phyloP scores from a whole-genome alignment of 1,140 invertebrate genomes.

The Dendrolimus punctatus region DNA sequence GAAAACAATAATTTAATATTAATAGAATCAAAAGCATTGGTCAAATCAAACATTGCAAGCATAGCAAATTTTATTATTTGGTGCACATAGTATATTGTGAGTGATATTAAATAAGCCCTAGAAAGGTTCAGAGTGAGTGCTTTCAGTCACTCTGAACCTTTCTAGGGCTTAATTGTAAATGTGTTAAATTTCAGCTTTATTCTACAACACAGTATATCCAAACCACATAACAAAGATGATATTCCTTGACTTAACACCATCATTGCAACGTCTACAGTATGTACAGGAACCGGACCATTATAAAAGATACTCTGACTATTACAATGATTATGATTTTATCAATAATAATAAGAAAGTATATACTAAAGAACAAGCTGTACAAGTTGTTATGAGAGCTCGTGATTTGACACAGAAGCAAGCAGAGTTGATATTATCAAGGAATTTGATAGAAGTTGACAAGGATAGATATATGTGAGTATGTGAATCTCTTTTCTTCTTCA shows the following conservation, averaged over 20 bases:
- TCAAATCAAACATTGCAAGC: too few species aligned
- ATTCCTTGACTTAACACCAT: conserved; percentile 27
- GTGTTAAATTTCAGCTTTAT: conserved; percentile 24
- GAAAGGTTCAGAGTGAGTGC: too few species aligned
- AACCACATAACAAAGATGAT: conserved; percentile 31
- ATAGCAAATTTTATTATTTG: too few species aligned
- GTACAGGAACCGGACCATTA: conserved; percentile 20
- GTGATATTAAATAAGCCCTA: too few species aligned
- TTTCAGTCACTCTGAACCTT: too few species aligned
- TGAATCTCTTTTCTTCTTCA: too few species aligned
- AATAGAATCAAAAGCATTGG: too few species aligned
- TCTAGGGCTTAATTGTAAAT: too few species aligned
- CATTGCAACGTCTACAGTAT: conserved; percentile 23
- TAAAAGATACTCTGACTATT: conserved; percentile 25
- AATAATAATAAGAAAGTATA: conserved; percentile 13
- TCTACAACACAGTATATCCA: conserved; percentile 39
- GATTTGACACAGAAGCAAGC: conserved; percentile 12
- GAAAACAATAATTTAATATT: too few species aligned
- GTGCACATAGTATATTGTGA: too few species aligned
- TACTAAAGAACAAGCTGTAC: conserved; percentile 9
- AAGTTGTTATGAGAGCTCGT: conserved; percentile 17
- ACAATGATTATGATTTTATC: conserved; percentile 33
- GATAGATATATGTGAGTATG: not conserved
- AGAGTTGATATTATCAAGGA: conserved; percentile 12
- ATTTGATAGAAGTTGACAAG: conserved; percentile 7